These are phyloP conservation scores for Spisula solida DNA, from an alignment of 2,888 invertebrate genomes.

Conservation along the genomic window DNA sequence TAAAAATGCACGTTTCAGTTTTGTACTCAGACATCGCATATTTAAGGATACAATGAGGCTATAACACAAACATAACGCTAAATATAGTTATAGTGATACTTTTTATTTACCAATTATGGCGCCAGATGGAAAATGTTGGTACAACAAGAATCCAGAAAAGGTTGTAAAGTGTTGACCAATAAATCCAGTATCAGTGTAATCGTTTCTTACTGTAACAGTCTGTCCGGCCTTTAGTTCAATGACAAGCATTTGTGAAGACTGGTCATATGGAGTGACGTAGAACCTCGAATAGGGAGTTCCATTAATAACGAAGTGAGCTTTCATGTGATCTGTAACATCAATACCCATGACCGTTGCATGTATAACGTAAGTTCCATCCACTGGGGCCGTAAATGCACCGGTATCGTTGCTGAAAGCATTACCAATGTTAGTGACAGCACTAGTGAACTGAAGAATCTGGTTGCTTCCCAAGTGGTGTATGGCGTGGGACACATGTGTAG, in stretches of 20 bases:
- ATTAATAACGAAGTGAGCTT: slow-evolving; percentile 25
- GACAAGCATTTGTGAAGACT: slow-evolving; percentile 19
- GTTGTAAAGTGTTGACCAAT: neutral
- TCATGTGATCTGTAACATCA: neutral
- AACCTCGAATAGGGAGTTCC: neutral
- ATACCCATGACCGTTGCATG: slow-evolving; percentile 19
- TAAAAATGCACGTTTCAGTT: no score
- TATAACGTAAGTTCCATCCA: neutral
- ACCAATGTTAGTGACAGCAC: slow-evolving; percentile 10
- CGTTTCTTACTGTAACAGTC: slow-evolving; percentile 6
- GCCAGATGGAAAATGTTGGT: slow-evolving; percentile 25
- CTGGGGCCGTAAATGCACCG: slow-evolving; percentile 11
- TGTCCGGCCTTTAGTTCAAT: slow-evolving; percentile 3
- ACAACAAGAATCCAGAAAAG: slow-evolving; percentile 37
- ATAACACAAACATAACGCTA: neutral
- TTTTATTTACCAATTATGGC: slow-evolving; percentile 16
- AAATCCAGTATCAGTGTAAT: neutral
- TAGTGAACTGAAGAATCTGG: neutral
- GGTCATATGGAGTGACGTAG: neutral
- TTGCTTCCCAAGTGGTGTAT: neutral
- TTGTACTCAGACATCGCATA: no score
- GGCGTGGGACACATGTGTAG: neutral
- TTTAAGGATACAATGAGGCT: no score
- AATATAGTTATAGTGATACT: neutral
- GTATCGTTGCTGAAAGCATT: slow-evolving; percentile 18